These are phyloP conservation scores for Cyphomyrus discorhynchus DNA, from an alignment of 2,113 vertebrate genomes.

Conservation along the genomic window DNA sequence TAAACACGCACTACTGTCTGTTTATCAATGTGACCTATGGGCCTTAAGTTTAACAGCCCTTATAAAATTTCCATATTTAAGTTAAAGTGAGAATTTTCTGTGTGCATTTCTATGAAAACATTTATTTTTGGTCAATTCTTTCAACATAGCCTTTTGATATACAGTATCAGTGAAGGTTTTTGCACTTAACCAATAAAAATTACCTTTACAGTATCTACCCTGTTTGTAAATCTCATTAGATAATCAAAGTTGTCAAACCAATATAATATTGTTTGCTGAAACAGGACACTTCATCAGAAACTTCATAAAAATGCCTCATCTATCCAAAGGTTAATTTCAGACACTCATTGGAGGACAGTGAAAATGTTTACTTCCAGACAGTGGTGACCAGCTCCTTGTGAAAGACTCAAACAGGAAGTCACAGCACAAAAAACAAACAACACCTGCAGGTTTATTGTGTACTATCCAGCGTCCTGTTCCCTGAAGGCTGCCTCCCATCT, in stretches of 20 bases:
- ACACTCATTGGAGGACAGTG: neutral
- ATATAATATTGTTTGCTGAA: neutral
- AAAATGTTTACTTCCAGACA: neutral
- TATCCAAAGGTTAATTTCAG: neutral
- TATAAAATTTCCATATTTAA: no score
- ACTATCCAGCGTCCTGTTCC: neutral
- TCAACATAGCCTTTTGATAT: neutral
- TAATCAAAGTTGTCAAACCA: neutral
- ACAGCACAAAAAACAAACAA: neutral
- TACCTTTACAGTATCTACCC: neutral
- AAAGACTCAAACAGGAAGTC: neutral
- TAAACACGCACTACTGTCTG: no score
- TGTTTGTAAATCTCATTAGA: neutral
- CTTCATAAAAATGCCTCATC: neutral
- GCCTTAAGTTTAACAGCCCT: no score
- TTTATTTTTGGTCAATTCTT: neutral
- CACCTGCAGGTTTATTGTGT: neutral
- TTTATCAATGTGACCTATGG: no score
- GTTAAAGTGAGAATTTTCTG: neutral
- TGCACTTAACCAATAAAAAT: neutral
- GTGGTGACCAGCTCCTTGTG: no score
- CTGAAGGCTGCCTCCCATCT: neutral
- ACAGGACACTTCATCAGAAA: neutral
- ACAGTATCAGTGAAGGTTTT: neutral
- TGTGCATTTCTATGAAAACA: neutral